A percentile compares a stretch with the other conserved stretches of the same genome.
phyloP scores from a whole-genome alignment of 2,113 vertebrate species.

The Dromaius novaehollandiae region DNA sequence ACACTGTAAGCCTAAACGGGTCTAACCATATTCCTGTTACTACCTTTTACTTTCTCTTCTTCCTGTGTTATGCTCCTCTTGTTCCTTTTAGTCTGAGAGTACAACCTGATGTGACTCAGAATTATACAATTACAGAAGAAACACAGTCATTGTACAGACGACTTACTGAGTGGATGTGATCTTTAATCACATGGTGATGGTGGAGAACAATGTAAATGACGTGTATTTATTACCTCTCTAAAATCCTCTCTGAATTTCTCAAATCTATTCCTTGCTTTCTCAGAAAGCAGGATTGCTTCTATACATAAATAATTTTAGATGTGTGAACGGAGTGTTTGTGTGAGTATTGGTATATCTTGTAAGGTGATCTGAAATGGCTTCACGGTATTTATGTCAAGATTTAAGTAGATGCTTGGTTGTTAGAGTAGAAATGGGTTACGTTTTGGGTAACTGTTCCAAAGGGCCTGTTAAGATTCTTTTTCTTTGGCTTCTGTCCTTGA shows the following conservation, averaged over 20 bases:
- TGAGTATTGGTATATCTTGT: not conserved
- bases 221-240: not conserved
- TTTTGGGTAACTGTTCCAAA: not conserved
- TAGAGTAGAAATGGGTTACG: not conserved
- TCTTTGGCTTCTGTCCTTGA: not conserved
- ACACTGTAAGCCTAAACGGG: not conserved
- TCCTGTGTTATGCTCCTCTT: not conserved
- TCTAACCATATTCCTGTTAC: not conserved
- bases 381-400: not conserved
- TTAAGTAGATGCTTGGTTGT: not conserved
- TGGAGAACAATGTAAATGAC: not conserved
- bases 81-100: not conserved
- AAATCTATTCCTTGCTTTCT: not conserved
- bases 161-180: not conserved
- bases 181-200: not conserved
- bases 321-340: not conserved
- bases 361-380: not conserved
- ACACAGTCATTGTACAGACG: not conserved
- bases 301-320: not conserved
- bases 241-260: not conserved
- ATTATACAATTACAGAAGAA: not conserved
- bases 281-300: not conserved
- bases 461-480: not conserved
- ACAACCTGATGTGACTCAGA: not conserved
- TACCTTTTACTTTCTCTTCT: not conserved